A percentile compares a stretch with the other conserved stretches of the same genome.
Conservation (phyloP, 2,888 invertebrate species). For the Aromia moschata region DNA sequence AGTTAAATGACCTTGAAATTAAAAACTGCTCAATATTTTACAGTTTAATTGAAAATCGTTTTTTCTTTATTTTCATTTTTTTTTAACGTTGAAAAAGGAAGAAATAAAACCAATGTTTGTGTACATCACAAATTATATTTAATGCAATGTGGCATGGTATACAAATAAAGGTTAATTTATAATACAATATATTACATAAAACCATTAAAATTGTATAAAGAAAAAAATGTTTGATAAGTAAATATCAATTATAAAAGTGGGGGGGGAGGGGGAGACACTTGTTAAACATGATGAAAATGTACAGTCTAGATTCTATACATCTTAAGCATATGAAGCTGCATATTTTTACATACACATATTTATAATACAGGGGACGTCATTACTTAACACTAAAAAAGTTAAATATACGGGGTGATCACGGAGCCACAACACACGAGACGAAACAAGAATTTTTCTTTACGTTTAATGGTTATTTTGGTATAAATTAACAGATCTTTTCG, state of each 20-base stretch:
- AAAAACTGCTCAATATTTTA: no score
- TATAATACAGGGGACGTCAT: constrained; percentile 52
- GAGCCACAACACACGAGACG: no score
- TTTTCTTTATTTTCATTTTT: no score
- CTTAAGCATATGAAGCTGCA: constrained; percentile 53
- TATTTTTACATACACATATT: constrained; percentile 51
- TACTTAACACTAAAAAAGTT: constrained; percentile 30
- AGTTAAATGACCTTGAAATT: no score
- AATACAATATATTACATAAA: constrained; percentile 60
- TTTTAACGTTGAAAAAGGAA: no score
- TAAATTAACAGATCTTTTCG: no score
- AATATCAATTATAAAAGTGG: constrained; percentile 39
- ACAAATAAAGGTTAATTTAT: constrained; percentile 59
- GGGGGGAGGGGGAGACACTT: constrained; percentile 36
- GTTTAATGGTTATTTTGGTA: no score
- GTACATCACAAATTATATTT: constrained; percentile 56
- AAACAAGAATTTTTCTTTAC: no score
- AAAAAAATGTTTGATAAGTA: constrained; percentile 38
- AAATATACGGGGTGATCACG: constrained; percentile 27
- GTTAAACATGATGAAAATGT: constrained; percentile 43
- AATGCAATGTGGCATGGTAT: constrained; percentile 60
- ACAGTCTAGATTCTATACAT: constrained; percentile 48
- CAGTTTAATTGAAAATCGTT: no score
- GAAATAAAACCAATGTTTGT: constrained; percentile 29
- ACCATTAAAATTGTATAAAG: constrained; percentile 44